Base-by-base conservation (phyloP, 2,888 invertebrate genomes). In the Amphiduros pacificus region DNA sequence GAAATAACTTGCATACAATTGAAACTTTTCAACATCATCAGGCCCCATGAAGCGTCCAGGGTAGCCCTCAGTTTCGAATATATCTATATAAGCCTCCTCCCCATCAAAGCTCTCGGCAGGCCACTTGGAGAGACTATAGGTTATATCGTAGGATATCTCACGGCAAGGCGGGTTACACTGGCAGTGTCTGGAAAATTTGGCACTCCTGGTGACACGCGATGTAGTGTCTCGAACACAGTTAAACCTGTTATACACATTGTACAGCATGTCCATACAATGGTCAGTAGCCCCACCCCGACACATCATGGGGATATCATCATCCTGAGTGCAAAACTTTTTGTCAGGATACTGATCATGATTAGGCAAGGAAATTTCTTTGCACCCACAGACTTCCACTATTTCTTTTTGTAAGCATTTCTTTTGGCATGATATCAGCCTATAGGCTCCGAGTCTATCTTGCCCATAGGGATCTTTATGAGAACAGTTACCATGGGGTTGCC, bases 61-160 rank as follows among this genome's bases (percentile, higher is more conserved):
- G 24, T 63, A 63, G 2, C 31, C 52, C 27, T 55, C 60, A 1
- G 53, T 29, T 26, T 61, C 56, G 44, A 61, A 61, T 1, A 64
- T 64, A 32, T 62, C 64, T 11, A 64, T 44, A 54, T 64, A 64
- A 9, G 64, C 64, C 28, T 62, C 61, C 40, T 64, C 64, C 2
- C 64, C 64, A 17, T 64, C 64, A 32, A 62, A 62, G 36, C 59
- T 52, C 26, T 55, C 52, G 2, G 64, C 64, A 1, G 64, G 64
- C 64, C 64, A 64, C 24, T 55, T 55, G 9, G 64, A 61, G 2
- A 64, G 59, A 31, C 62, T 62, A 40, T 64, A 64, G n/a, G 64
- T 64, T 31, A 64, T 55, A 32, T 64, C 64, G 49, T 64, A 64
- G 17, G 52, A 48, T 2, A 59, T 26, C 27, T 64, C 64, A 40